Percentiles rank a stretch among this genome's conserved stretches.
phyloP scores from a whole-genome alignment of 1,140 invertebrate species.

The Wasmannia auropunctata region DNA sequence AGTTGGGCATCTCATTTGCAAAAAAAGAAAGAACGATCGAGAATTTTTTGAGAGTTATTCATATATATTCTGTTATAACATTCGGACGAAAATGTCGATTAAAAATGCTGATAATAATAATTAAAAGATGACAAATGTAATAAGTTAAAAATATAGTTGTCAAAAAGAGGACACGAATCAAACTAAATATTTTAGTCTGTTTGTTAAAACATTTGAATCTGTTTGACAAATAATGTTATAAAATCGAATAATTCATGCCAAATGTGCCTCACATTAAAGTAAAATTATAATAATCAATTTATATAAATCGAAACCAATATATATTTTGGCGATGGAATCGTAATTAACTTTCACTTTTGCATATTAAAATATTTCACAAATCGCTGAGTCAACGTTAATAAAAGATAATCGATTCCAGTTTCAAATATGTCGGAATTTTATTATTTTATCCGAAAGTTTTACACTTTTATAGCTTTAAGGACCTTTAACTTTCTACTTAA shows the following conservation, averaged over 20 bases:
- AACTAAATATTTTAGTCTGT: neutral
- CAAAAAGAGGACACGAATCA: neutral
- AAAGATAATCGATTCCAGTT: neutral
- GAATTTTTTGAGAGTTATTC: neutral
- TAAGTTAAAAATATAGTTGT: neutral
- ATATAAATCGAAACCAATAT: neutral
- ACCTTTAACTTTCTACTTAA: neutral
- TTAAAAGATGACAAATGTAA: neutral
- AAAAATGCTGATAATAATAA: neutral
- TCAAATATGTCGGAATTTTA: neutral
- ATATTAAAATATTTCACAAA: neutral
- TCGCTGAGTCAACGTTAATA: neutral
- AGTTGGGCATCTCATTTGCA: neutral
- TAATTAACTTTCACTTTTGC: conserved; percentile 9
- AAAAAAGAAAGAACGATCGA: neutral
- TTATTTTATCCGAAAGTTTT: neutral
- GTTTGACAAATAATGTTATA: neutral
- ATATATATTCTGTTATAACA: neutral
- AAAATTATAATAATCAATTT: neutral
- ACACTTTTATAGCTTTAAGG: neutral
- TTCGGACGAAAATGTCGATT: neutral
- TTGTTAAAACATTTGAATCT: too few relatives aligned
- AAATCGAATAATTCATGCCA: neutral
- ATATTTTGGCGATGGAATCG: neutral
- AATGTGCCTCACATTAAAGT: neutral